Conservation (phyloP, 2,113 vertebrate genomes). For the Fukomys damarensis region DNA sequence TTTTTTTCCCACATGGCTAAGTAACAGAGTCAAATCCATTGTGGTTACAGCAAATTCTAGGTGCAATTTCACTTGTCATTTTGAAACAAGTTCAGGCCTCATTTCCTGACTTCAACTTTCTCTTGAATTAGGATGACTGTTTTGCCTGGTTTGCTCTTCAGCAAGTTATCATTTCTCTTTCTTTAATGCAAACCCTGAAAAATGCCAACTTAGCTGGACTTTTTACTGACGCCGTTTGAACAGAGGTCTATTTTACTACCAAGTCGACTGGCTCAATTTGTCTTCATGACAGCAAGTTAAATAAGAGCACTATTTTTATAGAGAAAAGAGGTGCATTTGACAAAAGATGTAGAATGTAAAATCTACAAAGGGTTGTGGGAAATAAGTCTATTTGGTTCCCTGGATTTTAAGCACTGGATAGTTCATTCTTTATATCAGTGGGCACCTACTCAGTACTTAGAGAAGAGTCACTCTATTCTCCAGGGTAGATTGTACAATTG, state of each 20-base stretch:
- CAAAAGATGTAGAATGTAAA: slow-evolving; percentile 68
- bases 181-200: slow-evolving; percentile 68
- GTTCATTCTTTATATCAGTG: background rate
- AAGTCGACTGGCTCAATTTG: slow-evolving; percentile 56
- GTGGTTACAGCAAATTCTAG: background rate
- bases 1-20: background rate
- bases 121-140: slow-evolving; percentile 52
- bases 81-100: slow-evolving; percentile 33
- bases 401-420: background rate
- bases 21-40: background rate
- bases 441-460: background rate
- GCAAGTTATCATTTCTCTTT: slow-evolving; percentile 62
- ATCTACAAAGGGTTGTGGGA: slow-evolving; percentile 56
- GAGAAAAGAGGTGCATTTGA: background rate
- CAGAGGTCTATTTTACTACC: slow-evolving; percentile 68
- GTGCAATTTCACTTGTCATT: slow-evolving; percentile 23
- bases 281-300: slow-evolving; percentile 73
- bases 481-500: background rate
- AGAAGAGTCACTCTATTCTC: background rate
- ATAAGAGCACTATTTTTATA: slow-evolving; percentile 58
- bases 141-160: slow-evolving; percentile 60
- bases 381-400: slow-evolving; percentile 6
- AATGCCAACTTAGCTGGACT: slow-evolving; percentile 58
- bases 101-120: slow-evolving; percentile 40
- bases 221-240: slow-evolving; percentile 57